A percentile compares a stretch with the other conserved stretches of the same genome.
Evolutionary conservation across 2,797 vertebrate genomes (phyloP).

Genomic region (Siniperca undulata): DNA sequence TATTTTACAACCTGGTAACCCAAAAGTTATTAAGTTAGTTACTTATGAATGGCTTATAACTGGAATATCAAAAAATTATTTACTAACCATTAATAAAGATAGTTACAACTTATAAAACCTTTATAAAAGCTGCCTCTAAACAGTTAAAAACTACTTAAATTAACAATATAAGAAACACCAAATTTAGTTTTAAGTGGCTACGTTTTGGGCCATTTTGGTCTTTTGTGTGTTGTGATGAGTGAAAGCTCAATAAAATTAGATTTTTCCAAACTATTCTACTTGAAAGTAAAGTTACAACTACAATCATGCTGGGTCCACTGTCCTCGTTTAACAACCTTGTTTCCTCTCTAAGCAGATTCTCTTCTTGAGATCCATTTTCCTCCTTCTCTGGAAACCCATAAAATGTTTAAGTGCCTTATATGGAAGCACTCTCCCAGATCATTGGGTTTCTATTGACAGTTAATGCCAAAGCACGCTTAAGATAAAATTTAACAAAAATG

Average conservation of each 20-base stretch:
- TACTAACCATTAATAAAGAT: not conserved
- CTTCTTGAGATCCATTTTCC: not conserved
- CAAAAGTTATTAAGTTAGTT: not conserved
- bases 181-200: not conserved
- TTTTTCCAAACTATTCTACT: not conserved
- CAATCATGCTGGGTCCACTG: not conserved
- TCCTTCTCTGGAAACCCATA: conserved; percentile 31
- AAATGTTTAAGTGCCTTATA: conserved; percentile 1
- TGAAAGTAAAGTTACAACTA: not conserved
- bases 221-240: not conserved
- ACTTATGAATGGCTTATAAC: not conserved
- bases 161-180: not conserved
- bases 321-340: not conserved
- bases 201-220: not conserved
- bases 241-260: not conserved
- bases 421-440: conserved; percentile 17
- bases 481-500: conserved; percentile 64
- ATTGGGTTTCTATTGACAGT: conserved; percentile 33
- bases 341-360: not conserved
- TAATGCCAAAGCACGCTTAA: not conserved
- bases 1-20: not conserved
- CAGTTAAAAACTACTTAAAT: no score
- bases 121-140: not conserved
- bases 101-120: not conserved
- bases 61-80: not conserved